Evolutionary conservation across 1,140 invertebrate genomes (phyloP).

Genomic region (Conopomorpha cramerella): DNA sequence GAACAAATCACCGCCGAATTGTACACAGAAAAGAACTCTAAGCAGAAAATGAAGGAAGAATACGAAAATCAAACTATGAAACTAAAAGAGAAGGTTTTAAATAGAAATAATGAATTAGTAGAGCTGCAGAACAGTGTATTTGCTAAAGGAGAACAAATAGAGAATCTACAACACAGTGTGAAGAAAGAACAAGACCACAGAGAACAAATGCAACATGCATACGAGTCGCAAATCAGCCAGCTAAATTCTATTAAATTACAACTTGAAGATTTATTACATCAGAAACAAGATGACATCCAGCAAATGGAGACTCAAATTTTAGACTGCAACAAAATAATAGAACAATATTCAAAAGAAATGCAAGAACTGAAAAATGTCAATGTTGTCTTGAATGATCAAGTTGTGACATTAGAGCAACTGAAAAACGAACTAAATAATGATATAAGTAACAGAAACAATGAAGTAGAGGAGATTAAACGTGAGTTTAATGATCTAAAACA

Average conservation of each 20-base stretch:
- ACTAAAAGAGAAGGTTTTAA: constrained; percentile 40
- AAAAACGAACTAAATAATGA: constrained; percentile 18
- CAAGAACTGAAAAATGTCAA: constrained; percentile 13
- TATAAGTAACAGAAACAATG: constrained; percentile 15
- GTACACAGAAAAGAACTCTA: constrained; percentile 24
- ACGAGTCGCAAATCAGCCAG: constrained; percentile 19
- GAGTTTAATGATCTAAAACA: constrained; percentile 20
- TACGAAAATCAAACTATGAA: constrained; percentile 41
- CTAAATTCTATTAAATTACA: constrained; percentile 15
- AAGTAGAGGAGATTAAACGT: constrained; percentile 17
- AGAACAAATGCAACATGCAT: constrained; percentile 19
- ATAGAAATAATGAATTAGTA: constrained; percentile 45
- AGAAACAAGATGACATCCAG: constrained; percentile 18
- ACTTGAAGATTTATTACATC: constrained; percentile 16
- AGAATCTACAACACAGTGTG: constrained; percentile 24
- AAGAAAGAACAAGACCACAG: constrained; percentile 29
- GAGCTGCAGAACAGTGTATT: constrained; percentile 43
- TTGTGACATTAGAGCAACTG: constrained; percentile 14
- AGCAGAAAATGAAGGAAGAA: constrained; percentile 31
- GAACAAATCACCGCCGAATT: constrained; percentile 24
- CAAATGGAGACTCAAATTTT: constrained; percentile 17
- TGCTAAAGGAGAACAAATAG: constrained; percentile 35
- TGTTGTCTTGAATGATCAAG: constrained; percentile 15
- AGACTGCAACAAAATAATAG: constrained; percentile 13
- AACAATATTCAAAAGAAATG: constrained; percentile 17